Conservation (phyloP, 2,888 invertebrate genomes). For the Philonicus albiceps region DNA sequence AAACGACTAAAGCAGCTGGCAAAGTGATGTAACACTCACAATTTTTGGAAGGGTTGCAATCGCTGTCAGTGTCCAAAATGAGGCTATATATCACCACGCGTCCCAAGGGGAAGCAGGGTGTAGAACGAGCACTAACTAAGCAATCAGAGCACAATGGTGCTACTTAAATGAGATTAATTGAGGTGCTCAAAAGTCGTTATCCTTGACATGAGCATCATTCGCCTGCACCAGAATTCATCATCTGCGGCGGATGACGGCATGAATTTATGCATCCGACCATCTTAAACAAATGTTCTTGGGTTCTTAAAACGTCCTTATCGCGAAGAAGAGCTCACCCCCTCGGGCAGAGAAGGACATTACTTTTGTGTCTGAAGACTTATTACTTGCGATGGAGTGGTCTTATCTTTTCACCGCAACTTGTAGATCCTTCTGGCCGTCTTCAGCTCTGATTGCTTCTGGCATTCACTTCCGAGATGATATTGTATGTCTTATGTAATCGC, state of each 20-base stretch:
- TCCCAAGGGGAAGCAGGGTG: not conserved
- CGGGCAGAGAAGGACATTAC: not conserved
- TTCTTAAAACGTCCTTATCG: not conserved
- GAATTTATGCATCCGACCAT: not conserved
- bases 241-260: not conserved
- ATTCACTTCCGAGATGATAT: not conserved
- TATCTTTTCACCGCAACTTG: not conserved
- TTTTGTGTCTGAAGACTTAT: not conserved
- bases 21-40: not conserved
- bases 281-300: not conserved
- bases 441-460: not conserved
- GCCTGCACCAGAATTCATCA: not conserved
- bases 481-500: not conserved
- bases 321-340: not conserved
- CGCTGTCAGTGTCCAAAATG: not conserved
- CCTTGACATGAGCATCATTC: not conserved
- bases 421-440: not conserved
- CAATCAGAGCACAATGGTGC: not conserved
- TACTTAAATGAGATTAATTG: not conserved
- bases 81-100: not conserved
- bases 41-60: not conserved
- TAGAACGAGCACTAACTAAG: not conserved
- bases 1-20: not conserved
- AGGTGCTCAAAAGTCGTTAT: not conserved
- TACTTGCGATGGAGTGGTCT: not conserved